Conservation (phyloP, 2,113 vertebrate genomes). For the Muscicapa adusta region DNA sequence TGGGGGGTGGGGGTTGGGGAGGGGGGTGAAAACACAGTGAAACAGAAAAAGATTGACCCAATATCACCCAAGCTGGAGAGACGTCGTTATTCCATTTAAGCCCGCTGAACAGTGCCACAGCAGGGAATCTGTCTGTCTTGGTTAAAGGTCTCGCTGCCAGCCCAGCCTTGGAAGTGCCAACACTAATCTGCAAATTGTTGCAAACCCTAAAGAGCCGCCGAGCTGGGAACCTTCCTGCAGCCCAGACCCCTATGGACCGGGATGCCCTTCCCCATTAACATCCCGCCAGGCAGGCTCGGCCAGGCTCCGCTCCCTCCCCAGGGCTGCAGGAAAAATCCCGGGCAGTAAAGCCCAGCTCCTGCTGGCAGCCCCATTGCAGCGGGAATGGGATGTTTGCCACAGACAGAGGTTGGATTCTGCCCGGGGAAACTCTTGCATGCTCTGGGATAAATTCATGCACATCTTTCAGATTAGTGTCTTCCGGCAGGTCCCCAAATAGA, state of each 20-base stretch:
- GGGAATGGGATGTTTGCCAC: slow-evolving; percentile 23
- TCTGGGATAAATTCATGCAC: neutral
- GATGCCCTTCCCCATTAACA: slow-evolving; percentile 48
- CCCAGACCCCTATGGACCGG: slow-evolving; percentile 55
- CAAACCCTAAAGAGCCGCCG: slow-evolving; percentile 28
- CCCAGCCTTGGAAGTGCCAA: slow-evolving; percentile 61
- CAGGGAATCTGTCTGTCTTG: slow-evolving; percentile 68
- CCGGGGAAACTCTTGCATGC: neutral
- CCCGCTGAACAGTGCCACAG: slow-evolving; percentile 56
- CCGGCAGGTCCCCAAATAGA: neutral
- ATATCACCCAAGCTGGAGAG: slow-evolving; percentile 57
- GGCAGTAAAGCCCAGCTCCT: neutral
- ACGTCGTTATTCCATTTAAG: slow-evolving; percentile 56
- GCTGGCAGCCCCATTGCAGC: neutral
- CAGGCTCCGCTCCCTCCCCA: neutral
- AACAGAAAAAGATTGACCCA: slow-evolving; percentile 57
- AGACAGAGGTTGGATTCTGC: neutral
- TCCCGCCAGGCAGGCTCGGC: neutral
- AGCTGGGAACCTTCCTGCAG: slow-evolving; percentile 54
- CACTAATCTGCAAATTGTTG: slow-evolving; percentile 58
- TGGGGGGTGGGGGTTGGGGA: neutral
- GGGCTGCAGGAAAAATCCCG: neutral
- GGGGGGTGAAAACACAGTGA: neutral
- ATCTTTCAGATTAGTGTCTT: slow-evolving; percentile 13
- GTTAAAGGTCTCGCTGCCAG: slow-evolving; percentile 65